Evolutionary conservation across 1,140 invertebrate genomes (phyloP), one percentile per base, ranked within the genome.

Genomic region (Chionoecetes opilio): DNA sequence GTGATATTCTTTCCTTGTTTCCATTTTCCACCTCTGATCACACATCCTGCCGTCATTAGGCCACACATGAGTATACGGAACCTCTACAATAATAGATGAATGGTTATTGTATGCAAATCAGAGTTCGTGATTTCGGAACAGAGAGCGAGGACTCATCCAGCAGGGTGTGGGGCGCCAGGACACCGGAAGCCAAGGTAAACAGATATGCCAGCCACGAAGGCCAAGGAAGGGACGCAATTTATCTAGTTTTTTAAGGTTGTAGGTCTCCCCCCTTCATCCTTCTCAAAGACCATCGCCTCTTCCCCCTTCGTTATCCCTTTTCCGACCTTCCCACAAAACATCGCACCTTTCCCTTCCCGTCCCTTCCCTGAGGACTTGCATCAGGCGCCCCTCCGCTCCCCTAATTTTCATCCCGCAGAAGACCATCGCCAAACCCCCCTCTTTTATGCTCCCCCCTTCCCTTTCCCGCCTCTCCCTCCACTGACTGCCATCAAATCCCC

Each of bases 201-300:
- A 53, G 46, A 53, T 17, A 17, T 53, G 2, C 11, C 46, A 14
- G 21, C 46, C 46, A 17, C 9, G 11, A 17, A 53, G 46, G 46
- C 46, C 46, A 17, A 9, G 2, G 11, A 0, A 53, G 8, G 46
- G 21, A 17, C 46, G 9, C 46, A 9, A 17, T 53, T 53, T 11
- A 53, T 53, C 21, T 53, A 14, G 46, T 53, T 53, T 17, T 53
- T 53, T 17, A 53, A 53, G 46, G 46, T 9, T 53, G 46, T 53
- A 53, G 21, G 46, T 17, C 21, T 53, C 46, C 46, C 46, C 46
- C 46, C 21, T 53, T 53, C 46, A 53, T 26, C 63, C 63, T 75
- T 75, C 63, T 75, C 63, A 75, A 75, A 75, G 63, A 75, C 63
- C 63, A 11, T 75, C 63, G 63, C 63, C 63, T 75, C 63, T n/a